Percentiles rank a stretch among this genome's conserved stretches.
These are phyloP conservation scores for Cyrtonyx montezumae DNA, from an alignment of 2,113 vertebrate species.

Conservation along the genomic window DNA sequence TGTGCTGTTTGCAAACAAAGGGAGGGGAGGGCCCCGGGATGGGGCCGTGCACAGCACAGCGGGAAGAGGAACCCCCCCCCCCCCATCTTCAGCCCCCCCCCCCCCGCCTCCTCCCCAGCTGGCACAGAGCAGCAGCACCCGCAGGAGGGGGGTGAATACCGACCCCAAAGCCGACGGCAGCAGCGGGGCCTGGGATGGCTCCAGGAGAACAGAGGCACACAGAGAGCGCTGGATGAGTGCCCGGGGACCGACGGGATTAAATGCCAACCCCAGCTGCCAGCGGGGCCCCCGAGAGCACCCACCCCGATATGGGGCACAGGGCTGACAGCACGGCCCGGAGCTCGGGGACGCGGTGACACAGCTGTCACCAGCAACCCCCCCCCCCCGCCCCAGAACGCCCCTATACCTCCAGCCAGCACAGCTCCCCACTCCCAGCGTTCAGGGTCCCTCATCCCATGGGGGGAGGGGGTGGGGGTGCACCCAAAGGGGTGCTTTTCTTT, in stretches of 20 bases:
- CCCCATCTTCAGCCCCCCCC: background rate
- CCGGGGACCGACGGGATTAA: slow-evolving; percentile 4
- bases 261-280: slow-evolving; percentile 47
- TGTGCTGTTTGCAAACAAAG: background rate
- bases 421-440: no score
- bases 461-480: background rate
- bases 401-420: background rate
- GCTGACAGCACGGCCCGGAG: background rate
- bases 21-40: background rate
- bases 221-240: slow-evolving; percentile 15
- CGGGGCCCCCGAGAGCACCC: background rate
- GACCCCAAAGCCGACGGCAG: background rate
- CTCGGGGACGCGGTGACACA: background rate
- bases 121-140: background rate
- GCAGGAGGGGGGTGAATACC: background rate
- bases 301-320: background rate
- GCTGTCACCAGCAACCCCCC: background rate
- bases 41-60: rapidly evolving
- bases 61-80: background rate
- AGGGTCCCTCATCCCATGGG: background rate
- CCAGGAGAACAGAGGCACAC: slow-evolving; percentile 55
- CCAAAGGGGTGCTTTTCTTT: no score
- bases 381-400: background rate
- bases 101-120: slow-evolving; percentile 39
- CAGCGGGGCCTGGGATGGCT: background rate